Conservation (phyloP, 2,113 vertebrate species). For the Nestor notabilis region DNA sequence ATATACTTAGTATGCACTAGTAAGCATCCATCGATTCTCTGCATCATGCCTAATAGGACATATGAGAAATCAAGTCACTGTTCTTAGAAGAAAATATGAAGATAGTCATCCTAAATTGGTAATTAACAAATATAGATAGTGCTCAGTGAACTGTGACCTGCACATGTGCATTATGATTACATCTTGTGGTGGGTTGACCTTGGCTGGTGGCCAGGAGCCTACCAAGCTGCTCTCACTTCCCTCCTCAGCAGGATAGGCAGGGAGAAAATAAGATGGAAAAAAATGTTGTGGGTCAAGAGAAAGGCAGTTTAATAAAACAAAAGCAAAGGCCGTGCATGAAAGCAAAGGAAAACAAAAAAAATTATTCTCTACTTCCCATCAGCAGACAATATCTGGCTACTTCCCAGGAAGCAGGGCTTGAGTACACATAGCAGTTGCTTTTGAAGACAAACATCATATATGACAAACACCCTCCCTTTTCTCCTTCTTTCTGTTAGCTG, state of each 20-base stretch:
- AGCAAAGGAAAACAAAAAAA: not conserved
- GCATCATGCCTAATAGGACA: not conserved
- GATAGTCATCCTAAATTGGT: not conserved
- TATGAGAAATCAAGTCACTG: not conserved
- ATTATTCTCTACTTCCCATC: not conserved
- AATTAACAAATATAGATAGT: not conserved
- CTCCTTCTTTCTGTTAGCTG: not conserved
- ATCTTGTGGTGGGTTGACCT: not conserved
- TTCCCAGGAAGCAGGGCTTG: not conserved
- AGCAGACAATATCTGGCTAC: not conserved
- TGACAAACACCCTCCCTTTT: not conserved
- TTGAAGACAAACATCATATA: not conserved
- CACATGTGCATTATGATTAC: not conserved
- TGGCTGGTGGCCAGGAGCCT: not conserved
- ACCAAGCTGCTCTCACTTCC: not conserved
- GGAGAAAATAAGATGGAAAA: not conserved
- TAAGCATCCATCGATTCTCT: not conserved
- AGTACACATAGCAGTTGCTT: not conserved
- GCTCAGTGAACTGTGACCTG: not conserved
- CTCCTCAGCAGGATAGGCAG: not conserved
- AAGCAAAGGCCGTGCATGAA: not conserved
- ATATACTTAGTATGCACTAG: not conserved
- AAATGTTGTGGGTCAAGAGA: not conserved
- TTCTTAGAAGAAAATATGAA: not conserved
- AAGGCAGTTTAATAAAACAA: not conserved